phyloP scores from a whole-genome alignment of 1,140 invertebrate species.

The Parasteatoda tepidariorum region DNA sequence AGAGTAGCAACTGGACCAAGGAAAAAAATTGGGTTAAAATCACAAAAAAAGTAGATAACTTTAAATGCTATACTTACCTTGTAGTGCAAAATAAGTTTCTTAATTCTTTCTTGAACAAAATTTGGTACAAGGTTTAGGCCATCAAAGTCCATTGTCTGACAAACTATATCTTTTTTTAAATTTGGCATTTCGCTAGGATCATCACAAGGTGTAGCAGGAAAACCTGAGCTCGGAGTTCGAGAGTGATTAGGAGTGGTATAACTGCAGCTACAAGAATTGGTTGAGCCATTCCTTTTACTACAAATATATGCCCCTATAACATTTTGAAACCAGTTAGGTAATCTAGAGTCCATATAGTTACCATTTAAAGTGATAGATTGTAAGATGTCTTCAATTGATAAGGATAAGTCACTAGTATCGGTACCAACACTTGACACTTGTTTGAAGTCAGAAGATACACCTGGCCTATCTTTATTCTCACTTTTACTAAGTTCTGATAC shows the following conservation, averaged over 20 bases:
- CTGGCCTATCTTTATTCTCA: neutral
- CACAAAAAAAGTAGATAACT: too few relatives aligned
- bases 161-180: conserved; percentile 65
- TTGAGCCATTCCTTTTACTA: conserved; percentile 11
- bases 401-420: conserved; percentile 22
- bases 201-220: conserved; percentile 66
- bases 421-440: neutral
- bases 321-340: conserved; percentile 30
- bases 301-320: conserved; percentile 33
- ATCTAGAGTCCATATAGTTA: neutral
- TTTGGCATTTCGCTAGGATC: conserved; percentile 63
- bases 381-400: conserved; percentile 5
- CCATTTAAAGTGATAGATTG: conserved; percentile 10
- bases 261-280: conserved; percentile 63
- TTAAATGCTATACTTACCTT: conserved; percentile 72
- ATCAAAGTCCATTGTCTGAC: conserved; percentile 76
- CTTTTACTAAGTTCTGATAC: conserved; percentile 2
- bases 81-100: conserved; percentile 82
- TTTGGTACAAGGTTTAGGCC: conserved; percentile 82
- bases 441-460: neutral
- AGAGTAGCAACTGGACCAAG: too few relatives aligned
- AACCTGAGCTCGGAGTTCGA: conserved; percentile 68
- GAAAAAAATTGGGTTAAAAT: too few relatives aligned
- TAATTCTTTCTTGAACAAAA: conserved; percentile 81
- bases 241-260: conserved; percentile 68